phyloP scores from a whole-genome alignment of 2,888 invertebrate genomes.

The Cyaniris semiargus region DNA sequence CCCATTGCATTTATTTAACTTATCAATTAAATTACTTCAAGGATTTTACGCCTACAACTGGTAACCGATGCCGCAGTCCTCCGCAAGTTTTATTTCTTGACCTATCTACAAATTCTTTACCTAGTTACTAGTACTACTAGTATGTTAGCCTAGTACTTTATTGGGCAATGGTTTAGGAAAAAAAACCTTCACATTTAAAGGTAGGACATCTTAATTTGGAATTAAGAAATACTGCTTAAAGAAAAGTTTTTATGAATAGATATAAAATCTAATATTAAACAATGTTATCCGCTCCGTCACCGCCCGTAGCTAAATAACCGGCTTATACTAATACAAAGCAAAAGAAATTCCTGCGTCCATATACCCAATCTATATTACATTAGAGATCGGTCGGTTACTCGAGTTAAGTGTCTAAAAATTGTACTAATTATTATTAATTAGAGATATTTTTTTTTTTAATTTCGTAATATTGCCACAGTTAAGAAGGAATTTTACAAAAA shows the following conservation, averaged over 20 bases:
- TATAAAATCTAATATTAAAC: neutral
- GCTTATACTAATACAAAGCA: constrained; percentile 19
- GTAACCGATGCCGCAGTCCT: constrained; percentile 25
- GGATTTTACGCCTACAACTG: constrained; percentile 12
- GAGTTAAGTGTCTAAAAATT: constrained; percentile 59
- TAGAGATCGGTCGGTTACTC: constrained; percentile 40
- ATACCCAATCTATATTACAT: constrained; percentile 28
- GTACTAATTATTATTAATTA: constrained; percentile 70
- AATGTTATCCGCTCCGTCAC: constrained; percentile 15
- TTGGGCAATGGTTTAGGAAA: neutral
- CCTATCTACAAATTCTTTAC: constrained; percentile 29
- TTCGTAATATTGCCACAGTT: constrained; percentile 76
- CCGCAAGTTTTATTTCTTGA: constrained; percentile 26
- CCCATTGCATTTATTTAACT: neutral
- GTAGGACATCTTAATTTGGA: neutral
- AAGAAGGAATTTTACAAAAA: constrained; percentile 78
- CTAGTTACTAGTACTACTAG: too few species aligned
- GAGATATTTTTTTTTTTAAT: constrained; percentile 67
- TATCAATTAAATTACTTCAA: neutral
- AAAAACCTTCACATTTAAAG: neutral
- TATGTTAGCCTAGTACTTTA: constrained; percentile 11
- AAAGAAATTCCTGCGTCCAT: constrained; percentile 16
- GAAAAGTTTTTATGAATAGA: neutral
- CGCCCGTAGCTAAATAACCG: constrained; percentile 1
- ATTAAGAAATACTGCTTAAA: neutral